Evolutionary conservation across 2,113 vertebrate genomes (phyloP).

Genomic region (Pedionomus torquatus): DNA sequence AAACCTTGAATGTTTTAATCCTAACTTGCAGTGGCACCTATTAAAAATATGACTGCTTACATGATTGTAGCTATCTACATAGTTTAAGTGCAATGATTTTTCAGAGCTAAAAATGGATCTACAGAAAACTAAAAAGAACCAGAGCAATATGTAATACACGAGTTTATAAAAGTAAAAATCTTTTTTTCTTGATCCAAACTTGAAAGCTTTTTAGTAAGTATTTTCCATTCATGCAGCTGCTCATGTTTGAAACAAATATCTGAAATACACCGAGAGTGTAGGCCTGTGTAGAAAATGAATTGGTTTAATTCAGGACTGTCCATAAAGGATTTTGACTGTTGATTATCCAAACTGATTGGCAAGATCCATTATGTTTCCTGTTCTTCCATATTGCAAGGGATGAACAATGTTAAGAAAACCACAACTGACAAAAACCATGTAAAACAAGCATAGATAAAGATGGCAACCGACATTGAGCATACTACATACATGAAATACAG

Average conservation of each 20-base stretch:
- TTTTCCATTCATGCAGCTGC: conserved; percentile 46
- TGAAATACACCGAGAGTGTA: neutral
- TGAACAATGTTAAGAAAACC: neutral
- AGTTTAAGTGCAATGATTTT: neutral
- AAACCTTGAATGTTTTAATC: neutral
- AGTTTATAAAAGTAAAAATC: conserved; percentile 63
- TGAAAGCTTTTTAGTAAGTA: conserved; percentile 60
- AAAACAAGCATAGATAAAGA: neutral
- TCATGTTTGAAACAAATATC: conserved; percentile 13
- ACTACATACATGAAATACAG: neutral
- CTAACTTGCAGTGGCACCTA: neutral
- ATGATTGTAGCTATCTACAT: conserved; percentile 12
- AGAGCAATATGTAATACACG: conserved; percentile 34
- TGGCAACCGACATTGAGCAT: neutral
- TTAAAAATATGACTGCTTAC: conserved; percentile 48
- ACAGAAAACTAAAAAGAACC: neutral
- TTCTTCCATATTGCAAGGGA: neutral
- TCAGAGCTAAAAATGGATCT: conserved; percentile 16
- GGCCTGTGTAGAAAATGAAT: neutral
- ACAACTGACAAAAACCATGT: neutral
- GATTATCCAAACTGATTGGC: neutral
- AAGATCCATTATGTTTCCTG: neutral
- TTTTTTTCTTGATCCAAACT: conserved; percentile 30
- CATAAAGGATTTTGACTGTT: neutral
- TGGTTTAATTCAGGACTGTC: neutral